phyloP scores from a whole-genome alignment of 2,888 invertebrate genomes.

The Macroteleia sp. region DNA sequence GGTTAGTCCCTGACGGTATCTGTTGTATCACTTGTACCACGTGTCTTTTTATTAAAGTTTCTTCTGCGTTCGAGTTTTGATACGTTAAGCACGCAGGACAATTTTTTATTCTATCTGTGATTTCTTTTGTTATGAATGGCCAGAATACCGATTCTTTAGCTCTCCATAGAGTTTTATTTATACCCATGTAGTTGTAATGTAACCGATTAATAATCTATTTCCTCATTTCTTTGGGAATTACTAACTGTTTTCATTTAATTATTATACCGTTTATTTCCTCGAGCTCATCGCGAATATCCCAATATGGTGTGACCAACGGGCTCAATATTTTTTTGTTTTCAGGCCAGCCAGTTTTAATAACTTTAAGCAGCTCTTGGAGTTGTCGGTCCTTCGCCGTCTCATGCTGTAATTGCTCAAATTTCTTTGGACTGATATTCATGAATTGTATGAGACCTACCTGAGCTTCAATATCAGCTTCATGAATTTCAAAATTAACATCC shows the following conservation, averaged over 20 bases:
- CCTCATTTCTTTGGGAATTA: conserved; percentile 66
- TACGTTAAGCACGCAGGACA: conserved; percentile 67
- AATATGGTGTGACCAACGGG: conserved; percentile 33
- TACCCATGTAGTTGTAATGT: conserved; percentile 69
- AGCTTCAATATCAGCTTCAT: background rate
- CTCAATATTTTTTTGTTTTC: background rate
- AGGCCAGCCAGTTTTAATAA: conserved; percentile 6
- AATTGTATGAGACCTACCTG: conserved; percentile 8
- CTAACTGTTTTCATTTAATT: conserved; percentile 58
- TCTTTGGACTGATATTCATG: conserved; percentile 1
- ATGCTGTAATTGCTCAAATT: conserved; percentile 1
- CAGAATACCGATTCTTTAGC: conserved; percentile 67
- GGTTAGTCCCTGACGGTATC: too few species aligned
- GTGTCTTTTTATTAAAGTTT: conserved; percentile 61
- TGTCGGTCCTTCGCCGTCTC: conserved; percentile 58
- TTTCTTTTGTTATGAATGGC: conserved; percentile 65
- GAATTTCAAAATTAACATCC: conserved; percentile 1
- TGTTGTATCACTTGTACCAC: too few species aligned
- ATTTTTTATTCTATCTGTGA: conserved; percentile 39
- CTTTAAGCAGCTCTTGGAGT: background rate
- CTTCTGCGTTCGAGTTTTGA: conserved; percentile 48
- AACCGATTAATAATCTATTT: conserved; percentile 61
- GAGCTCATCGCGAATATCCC: conserved; percentile 21
- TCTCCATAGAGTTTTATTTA: conserved; percentile 61
- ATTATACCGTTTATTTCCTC: conserved; percentile 51